A percentile compares a stretch with the other conserved stretches of the same genome.
Evolutionary conservation across 2,113 vertebrate genomes (phyloP).

Genomic region (Manacus vitellinus): DNA sequence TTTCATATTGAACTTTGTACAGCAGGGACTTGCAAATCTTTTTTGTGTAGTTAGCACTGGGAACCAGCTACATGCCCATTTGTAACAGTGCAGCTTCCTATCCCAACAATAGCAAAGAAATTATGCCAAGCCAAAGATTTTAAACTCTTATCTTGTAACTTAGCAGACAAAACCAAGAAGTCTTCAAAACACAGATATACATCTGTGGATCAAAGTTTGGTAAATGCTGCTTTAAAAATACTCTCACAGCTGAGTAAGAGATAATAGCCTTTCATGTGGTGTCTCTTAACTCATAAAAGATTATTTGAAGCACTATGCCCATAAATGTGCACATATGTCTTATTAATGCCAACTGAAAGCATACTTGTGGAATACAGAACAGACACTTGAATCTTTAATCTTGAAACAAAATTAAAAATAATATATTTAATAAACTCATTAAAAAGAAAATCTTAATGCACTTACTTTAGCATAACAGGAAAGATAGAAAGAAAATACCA

Average conservation of each 20-base stretch:
- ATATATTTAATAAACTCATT: neutral
- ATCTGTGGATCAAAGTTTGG: neutral
- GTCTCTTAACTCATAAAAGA: neutral
- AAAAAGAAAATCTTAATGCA: neutral
- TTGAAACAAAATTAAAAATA: neutral
- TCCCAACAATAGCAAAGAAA: neutral
- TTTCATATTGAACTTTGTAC: neutral
- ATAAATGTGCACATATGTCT: neutral
- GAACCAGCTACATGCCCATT: neutral
- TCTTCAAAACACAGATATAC: neutral
- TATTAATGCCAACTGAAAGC: neutral
- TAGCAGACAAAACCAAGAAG: neutral
- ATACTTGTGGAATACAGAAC: neutral
- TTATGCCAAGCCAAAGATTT: neutral
- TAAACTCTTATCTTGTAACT: neutral
- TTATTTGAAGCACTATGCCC: neutral
- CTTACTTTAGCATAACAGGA: neutral
- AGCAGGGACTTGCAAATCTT: neutral
- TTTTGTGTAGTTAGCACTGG: neutral
- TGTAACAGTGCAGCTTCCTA: neutral
- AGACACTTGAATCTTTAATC: neutral
- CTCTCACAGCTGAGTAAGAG: neutral
- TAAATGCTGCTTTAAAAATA: neutral
- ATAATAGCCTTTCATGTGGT: neutral
- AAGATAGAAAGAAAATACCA: neutral